Evolutionary conservation across 1,140 invertebrate genomes (phyloP), one percentile per base, ranked within the genome.

Genomic region (Wiebesia pumilae): DNA sequence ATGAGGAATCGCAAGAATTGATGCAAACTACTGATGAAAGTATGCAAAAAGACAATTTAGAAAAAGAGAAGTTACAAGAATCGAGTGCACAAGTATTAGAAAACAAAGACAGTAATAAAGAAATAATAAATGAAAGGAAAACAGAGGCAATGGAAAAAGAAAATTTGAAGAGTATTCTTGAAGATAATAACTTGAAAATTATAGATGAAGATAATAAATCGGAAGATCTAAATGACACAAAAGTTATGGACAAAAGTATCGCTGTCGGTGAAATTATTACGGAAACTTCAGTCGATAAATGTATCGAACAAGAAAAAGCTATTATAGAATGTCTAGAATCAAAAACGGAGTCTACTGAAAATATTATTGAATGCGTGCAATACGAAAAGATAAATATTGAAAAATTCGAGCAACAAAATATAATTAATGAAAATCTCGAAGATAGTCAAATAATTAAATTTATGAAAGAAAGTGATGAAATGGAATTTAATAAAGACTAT

Each of bases 111-210:
- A 54, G 2, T 16, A 54, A 54, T 54, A 16, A 19, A 54, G 7
- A 54, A 16, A 54, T 14, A 16, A 54, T 54, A 54, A 16, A 54
- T 54, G 2, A 16, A 54, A 54, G 19, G 19, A 54, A 54, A 16
- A 62, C 24, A 3, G 4, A 62, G 14, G 58, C 14, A 27, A 62
- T 62, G 10, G 24, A 69, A 51, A 62, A 81, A 75, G 35, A 62
- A n/a, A 69, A 35, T n/a, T 47, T 67, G 58, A 65, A 67, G 51
- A 84, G 21, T 67, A 38, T 71, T 35, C 30, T 71, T 38, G 54
- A 81, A 58, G 51, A 62, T 43, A 40, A 24, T 21, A 80, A 62
- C 30, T 51, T 30, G 4, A 30, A 78, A n/a, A 51, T 51, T 40
- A 21, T 9, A 27, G 38, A 71, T 7, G 71, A 58, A 24, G 6